These are phyloP conservation scores for Protula sp. DNA, from an alignment of 2,888 invertebrate species.

Conservation along the genomic window DNA sequence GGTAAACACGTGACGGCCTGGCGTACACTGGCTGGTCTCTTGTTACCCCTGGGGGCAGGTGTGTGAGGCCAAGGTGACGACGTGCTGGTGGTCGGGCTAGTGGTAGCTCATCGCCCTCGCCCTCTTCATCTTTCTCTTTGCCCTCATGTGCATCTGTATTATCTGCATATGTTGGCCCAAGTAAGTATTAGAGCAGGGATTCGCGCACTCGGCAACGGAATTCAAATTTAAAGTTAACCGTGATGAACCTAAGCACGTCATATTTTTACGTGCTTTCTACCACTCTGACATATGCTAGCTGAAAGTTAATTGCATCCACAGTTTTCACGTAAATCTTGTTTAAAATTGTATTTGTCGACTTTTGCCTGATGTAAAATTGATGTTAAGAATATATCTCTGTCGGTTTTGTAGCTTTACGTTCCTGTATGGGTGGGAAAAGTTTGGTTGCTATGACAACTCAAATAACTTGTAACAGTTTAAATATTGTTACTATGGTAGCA, in stretches of 20 bases:
- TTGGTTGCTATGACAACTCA: too few species aligned
- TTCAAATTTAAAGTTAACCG: too few species aligned
- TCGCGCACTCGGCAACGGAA: too few species aligned
- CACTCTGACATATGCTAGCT: neutral
- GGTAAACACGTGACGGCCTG: too few species aligned
- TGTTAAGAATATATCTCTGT: neutral
- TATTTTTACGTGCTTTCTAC: neutral
- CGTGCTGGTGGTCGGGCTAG: constrained; percentile 25
- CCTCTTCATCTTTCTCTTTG: constrained; percentile 22
- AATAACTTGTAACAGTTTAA: too few species aligned
- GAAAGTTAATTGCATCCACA: neutral
- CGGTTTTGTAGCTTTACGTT: too few species aligned
- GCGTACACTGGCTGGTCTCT: too few species aligned
- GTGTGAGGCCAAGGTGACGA: constrained; percentile 18
- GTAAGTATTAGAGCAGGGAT: constrained; percentile 3
- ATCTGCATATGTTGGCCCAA: constrained; percentile 21
- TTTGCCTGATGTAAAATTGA: neutral
- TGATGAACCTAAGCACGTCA: too few species aligned
- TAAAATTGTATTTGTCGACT: neutral
- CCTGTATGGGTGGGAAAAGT: too few species aligned
- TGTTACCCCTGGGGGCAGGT: constrained; percentile 4
- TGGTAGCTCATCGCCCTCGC: constrained; percentile 26
- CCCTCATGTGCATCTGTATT: constrained; percentile 18
- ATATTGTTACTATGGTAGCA: too few species aligned
- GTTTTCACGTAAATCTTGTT: neutral